phyloP scores from a whole-genome alignment of 2,888 invertebrate species.

The Plemyria rubiginata region DNA sequence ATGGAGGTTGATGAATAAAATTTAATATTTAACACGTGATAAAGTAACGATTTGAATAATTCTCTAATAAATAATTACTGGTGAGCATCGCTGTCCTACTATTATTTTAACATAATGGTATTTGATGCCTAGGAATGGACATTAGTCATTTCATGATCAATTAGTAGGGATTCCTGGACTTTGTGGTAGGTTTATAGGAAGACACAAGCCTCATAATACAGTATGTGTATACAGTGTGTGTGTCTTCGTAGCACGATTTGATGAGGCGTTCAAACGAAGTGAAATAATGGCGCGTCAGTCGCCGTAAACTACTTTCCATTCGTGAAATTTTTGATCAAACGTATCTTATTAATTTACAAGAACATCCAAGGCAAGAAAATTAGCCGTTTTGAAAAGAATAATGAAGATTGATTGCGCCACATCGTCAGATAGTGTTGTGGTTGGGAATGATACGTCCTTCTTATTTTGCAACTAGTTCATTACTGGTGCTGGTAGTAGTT shows the following conservation, averaged over 20 bases:
- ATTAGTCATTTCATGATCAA: constrained; percentile 45
- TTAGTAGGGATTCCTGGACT: constrained; percentile 48
- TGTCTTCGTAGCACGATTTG: not conserved
- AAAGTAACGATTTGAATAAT: constrained; percentile 41
- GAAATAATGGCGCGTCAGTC: not conserved
- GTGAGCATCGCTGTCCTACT: constrained; percentile 33
- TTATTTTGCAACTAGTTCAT: too few relatives aligned
- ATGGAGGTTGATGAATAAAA: constrained; percentile 46
- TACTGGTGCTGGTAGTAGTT: too few relatives aligned
- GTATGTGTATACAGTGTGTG: not conserved
- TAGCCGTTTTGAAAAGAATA: too few relatives aligned
- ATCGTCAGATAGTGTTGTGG: too few relatives aligned
- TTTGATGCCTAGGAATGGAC: constrained; percentile 33
- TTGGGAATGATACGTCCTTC: too few relatives aligned
- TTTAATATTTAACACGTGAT: constrained; percentile 48
- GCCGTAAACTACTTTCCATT: too few relatives aligned
- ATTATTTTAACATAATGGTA: constrained; percentile 37
- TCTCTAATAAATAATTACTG: constrained; percentile 43
- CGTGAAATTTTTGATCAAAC: too few relatives aligned
- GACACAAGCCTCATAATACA: not conserved
- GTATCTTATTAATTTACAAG: too few relatives aligned
- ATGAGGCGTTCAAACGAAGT: not conserved
- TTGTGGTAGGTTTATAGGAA: constrained; percentile 20
- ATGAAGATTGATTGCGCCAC: too few relatives aligned
- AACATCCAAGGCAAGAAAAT: too few relatives aligned